Base-by-base conservation (phyloP, 2,797 vertebrate species). In the Petrocephalus schoutedeni region DNA sequence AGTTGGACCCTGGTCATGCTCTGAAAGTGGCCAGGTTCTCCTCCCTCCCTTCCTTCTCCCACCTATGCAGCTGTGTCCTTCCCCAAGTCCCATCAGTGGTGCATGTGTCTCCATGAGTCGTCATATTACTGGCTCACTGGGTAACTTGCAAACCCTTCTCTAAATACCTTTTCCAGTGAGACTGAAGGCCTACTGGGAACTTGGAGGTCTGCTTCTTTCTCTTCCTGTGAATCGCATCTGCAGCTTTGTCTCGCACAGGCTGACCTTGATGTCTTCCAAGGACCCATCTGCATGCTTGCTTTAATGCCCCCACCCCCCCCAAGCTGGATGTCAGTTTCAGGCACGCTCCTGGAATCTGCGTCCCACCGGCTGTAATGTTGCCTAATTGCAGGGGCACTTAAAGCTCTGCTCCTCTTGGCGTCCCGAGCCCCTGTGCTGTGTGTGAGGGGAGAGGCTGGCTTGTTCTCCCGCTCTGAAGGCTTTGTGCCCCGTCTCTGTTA, bases 51-150 rank as follows among this genome's bases (percentile, higher is more conserved):
- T 14, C 28, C 28, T 71, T 14, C 64, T 2, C 61, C 28, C 2
- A 32, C 12, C 1, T 36, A 16, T 71, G 64, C 32, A 28, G 64
- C 12, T 36, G 12, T 54, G 5, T 36, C 82, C 82, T 54, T 61
- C 36, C 51, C 82, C 54, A 64, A 16, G 54, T 74, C 56, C 53
- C 21, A 21, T 57, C 87, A 87, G 90, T 0, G 12, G 57, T 64
- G 88, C 89, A 88, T 91, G 90, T 85, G 85, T 77, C 32, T 87
- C 86, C 9, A 14, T 80, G 77, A 88, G 57, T 85, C 21, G 58
- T 64, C 64, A 84, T 88, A 90, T 89, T 87, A 88, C 74, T 4
- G 86, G 88, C 91, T 91, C 84, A 86, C 87, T 89, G 80, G 5
- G 80, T 32, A 67, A 89, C 89, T 92, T 90, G 85, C 85, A 89